A percentile compares a stretch with the other conserved stretches of the same genome.
Evolutionary conservation across 92 coral and sea anemone species (phyloP).

Genomic region (Blastomussa wellsi): DNA sequence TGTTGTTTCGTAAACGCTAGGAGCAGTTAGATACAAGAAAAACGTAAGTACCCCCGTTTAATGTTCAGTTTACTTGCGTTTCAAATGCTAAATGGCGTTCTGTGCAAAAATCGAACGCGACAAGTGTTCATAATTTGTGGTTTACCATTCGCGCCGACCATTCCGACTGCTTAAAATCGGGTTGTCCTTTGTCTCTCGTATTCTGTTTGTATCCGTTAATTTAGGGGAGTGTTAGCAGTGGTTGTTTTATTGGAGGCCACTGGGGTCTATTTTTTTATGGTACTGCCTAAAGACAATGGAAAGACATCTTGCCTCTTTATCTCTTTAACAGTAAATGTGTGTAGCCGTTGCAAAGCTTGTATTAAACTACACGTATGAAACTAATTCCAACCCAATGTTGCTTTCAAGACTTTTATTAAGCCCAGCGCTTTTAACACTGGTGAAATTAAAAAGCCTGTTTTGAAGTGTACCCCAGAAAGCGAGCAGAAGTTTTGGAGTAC

Average conservation of each 20-base stretch:
- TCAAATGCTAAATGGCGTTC: background rate
- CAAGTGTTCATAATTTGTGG: background rate
- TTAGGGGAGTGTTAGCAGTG: background rate
- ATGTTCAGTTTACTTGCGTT: background rate
- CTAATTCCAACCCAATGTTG: background rate
- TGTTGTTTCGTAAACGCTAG: background rate
- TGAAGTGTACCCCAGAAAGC: background rate
- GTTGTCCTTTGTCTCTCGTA: background rate
- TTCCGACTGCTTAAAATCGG: background rate
- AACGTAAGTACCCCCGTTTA: constrained; percentile 11
- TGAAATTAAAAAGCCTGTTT: background rate
- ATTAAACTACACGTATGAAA: background rate
- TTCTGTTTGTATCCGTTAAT: background rate
- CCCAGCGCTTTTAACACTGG: background rate
- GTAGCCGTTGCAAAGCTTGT: background rate
- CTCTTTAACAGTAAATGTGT: background rate
- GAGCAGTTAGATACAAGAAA: background rate
- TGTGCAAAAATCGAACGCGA: background rate
- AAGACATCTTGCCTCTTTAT: background rate
- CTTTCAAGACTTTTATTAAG: background rate
- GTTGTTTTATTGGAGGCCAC: background rate
- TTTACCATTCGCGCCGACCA: background rate
- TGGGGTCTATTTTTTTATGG: background rate
- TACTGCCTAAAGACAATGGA: background rate
- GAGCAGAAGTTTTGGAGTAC: background rate